A percentile compares a stretch with the other conserved stretches of the same genome.
Evolutionary conservation across 2,113 vertebrate species (phyloP).

Genomic region (Drymodes brunneopygia): DNA sequence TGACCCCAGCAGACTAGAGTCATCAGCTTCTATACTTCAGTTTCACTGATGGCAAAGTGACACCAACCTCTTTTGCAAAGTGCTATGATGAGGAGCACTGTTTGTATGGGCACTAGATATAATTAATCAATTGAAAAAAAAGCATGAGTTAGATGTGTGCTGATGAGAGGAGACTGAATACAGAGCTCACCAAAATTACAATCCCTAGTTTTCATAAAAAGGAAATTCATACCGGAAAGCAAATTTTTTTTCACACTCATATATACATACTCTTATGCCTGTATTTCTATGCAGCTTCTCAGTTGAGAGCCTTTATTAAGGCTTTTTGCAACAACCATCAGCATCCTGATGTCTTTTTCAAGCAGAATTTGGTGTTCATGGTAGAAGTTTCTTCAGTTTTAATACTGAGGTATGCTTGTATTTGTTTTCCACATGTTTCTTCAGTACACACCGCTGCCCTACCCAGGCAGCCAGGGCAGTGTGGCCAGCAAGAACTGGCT

Average conservation of each 20-base stretch:
- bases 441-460: neutral
- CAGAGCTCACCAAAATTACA: neutral
- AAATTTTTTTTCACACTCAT: neutral
- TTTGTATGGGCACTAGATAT: neutral
- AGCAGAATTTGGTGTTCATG: neutral
- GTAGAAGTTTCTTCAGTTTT: neutral
- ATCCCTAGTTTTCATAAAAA: neutral
- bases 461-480: neutral
- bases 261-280: neutral
- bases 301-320: neutral
- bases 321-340: neutral
- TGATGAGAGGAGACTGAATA: neutral
- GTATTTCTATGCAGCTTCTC: neutral
- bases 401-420: neutral
- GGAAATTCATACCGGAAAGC: neutral
- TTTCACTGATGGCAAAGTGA: neutral
- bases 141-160: neutral
- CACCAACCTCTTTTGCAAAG: neutral
- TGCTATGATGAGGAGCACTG: neutral
- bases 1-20: neutral
- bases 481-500: neutral
- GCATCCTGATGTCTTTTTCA: neutral
- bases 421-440: neutral
- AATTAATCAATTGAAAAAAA: neutral
- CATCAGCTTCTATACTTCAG: neutral